Base-by-base conservation (phyloP, 2,797 vertebrate species). In the Nannoperca australis region DNA sequence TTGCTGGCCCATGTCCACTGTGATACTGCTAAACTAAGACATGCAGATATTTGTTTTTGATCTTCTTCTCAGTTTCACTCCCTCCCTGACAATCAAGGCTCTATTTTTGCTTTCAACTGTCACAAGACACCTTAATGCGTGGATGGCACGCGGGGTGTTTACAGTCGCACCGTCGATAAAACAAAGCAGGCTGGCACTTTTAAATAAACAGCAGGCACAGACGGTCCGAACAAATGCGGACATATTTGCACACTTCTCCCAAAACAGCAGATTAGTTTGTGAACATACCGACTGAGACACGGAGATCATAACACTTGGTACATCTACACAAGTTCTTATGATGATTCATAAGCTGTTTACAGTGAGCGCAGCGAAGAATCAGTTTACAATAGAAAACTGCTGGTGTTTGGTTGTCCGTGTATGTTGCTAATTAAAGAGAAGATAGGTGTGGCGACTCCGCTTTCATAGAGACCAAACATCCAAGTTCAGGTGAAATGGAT, bases 181-280 rank as follows among this genome's bases (percentile, higher is more conserved):
- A 75, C 76, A 90, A 89, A 85, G 60, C 59, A 76, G 66, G 8
- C 56, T 51, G 80, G 12, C 64, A 73, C 50, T 40, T 88, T 86
- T 78, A 63, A 81, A 87, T 81, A 89, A 84, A 86, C 78, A 82
- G 24, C 56, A 82, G 68, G 78, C 64, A 49, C 8, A 17, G 38
- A 62, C 4, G 14, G 55, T 72, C 14, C 55, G 73, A 73, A 83
- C 73, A 81, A 71, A 85, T 20, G 15, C 73, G 65, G 62, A 22
- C 32, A 38, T 44, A 27, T 38, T 60, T n/a, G 38, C 17, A 63
- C 9, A 17, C 30, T 27, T 77, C 69, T 34, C 40, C 20, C 15
- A 59, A 74, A 77, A 51, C 56, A 49, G 58, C 7, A 13, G 51
- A 18, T 9, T 7, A 40, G 27, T 75, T 60, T 84, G 73, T 87